Evolutionary conservation across 2,113 vertebrate species (phyloP).

Genomic region (Pseudopodoces humilis): DNA sequence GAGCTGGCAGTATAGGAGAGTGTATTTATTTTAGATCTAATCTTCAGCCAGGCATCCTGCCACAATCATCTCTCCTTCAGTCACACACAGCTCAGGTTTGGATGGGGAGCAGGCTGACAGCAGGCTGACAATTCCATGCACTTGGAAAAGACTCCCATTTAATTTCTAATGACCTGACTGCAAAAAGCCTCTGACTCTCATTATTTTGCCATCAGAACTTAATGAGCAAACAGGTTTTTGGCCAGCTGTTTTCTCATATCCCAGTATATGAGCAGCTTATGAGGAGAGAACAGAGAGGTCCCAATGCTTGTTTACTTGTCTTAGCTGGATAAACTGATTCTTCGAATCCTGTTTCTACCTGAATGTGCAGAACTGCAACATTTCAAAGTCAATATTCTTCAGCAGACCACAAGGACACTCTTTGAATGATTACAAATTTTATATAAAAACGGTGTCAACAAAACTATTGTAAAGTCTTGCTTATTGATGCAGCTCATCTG

Average conservation of each 20-base stretch:
- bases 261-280: background rate
- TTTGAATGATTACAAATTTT: background rate
- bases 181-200: background rate
- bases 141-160: background rate
- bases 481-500: background rate
- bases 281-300: background rate
- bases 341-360: background rate
- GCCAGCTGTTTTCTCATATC: background rate
- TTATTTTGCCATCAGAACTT: background rate
- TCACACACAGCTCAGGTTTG: background rate
- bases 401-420: background rate
- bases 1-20: background rate
- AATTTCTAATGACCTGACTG: background rate
- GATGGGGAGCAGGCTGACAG: background rate
- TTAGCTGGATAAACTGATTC: background rate
- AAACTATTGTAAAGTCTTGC: background rate
- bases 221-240: background rate
- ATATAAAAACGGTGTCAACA: background rate
- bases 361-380: background rate
- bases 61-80: background rate
- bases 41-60: background rate
- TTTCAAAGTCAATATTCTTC: background rate
- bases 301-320: background rate
- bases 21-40: background rate
- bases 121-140: background rate